These are phyloP conservation scores for Exephanes ischioxanthus DNA, from an alignment of 2,888 invertebrate genomes.

Conservation along the genomic window DNA sequence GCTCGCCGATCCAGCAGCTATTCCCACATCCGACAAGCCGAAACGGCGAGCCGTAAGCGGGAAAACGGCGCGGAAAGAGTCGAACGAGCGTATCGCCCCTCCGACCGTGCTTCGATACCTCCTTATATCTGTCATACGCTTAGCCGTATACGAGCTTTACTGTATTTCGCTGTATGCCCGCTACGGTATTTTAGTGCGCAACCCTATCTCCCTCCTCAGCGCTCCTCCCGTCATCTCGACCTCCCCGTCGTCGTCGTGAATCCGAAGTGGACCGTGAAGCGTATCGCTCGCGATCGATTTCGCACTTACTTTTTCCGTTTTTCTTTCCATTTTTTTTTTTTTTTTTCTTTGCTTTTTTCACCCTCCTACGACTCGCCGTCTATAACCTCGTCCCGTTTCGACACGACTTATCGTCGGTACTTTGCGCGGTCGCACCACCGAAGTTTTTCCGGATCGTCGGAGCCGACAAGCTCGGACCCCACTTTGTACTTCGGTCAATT, in stretches of 20 bases:
- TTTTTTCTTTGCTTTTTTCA: constrained; percentile 16
- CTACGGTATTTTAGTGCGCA: constrained; percentile 41
- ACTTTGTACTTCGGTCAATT: constrained; percentile 38
- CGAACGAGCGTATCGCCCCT: constrained; percentile 62
- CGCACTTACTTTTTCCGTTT: constrained; percentile 38
- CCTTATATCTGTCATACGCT: constrained; percentile 26
- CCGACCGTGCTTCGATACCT: constrained; percentile 36
- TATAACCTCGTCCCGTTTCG: constrained; percentile 1
- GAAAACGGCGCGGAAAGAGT: constrained; percentile 66
- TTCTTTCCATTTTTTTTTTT: constrained; percentile 34
- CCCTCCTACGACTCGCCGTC: constrained; percentile 10
- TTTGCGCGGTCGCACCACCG: constrained; percentile 27
- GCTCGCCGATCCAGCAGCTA: constrained; percentile 16
- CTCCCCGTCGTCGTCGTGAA: constrained; percentile 25
- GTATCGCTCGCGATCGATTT: constrained; percentile 61
- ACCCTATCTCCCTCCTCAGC: constrained; percentile 12
- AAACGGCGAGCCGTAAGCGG: constrained; percentile 64
- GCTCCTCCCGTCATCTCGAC: constrained; percentile 34
- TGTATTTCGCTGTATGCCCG: constrained; percentile 34
- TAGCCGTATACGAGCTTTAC: constrained; percentile 33
- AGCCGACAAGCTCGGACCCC: neutral
- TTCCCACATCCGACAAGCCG: constrained; percentile 62
- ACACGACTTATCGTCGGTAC: constrained; percentile 46
- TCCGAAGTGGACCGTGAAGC: constrained; percentile 43
- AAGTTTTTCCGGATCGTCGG: constrained; percentile 51